Evolutionary conservation across 2,888 invertebrate genomes (phyloP).

Genomic region (Drosophila birchii): DNA sequence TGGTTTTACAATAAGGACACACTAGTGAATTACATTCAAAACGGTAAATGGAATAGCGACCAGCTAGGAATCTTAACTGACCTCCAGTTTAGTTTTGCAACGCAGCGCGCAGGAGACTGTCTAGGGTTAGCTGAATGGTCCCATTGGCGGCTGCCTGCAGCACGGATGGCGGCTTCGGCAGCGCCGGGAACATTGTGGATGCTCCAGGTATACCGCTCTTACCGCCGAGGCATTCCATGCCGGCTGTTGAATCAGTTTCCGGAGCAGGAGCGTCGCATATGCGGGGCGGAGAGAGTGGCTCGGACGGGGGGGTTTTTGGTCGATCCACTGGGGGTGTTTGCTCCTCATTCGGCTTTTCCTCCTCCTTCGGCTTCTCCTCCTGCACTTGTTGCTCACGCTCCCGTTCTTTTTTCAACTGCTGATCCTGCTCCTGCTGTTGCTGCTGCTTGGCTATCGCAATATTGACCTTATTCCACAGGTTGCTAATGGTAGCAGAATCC

Average conservation of each 20-base stretch:
- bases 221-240: constrained; percentile 61
- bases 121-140: constrained; percentile 69
- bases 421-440: constrained; percentile 56
- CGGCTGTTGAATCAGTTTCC: constrained; percentile 31
- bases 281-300: constrained; percentile 60
- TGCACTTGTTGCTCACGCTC: constrained; percentile 3
- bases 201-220: constrained; percentile 51
- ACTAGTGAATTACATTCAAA: constrained; percentile 59
- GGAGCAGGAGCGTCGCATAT: constrained; percentile 38
- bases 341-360: neutral
- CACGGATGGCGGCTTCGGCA: constrained; percentile 70
- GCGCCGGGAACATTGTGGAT: constrained; percentile 58
- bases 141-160: constrained; percentile 68
- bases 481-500: constrained; percentile 70
- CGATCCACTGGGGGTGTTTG: neutral
- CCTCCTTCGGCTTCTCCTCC: neutral
- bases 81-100: constrained; percentile 63
- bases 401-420: neutral
- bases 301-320: constrained; percentile 39
- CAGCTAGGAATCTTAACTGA: constrained; percentile 12
- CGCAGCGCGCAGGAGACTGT: constrained; percentile 73
- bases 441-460: constrained; percentile 61
- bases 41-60: constrained; percentile 24
- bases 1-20: constrained; percentile 65
- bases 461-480: constrained; percentile 82